Evolutionary conservation across 2,888 invertebrate genomes (phyloP).

Genomic region (Ophioninae sp.): DNA sequence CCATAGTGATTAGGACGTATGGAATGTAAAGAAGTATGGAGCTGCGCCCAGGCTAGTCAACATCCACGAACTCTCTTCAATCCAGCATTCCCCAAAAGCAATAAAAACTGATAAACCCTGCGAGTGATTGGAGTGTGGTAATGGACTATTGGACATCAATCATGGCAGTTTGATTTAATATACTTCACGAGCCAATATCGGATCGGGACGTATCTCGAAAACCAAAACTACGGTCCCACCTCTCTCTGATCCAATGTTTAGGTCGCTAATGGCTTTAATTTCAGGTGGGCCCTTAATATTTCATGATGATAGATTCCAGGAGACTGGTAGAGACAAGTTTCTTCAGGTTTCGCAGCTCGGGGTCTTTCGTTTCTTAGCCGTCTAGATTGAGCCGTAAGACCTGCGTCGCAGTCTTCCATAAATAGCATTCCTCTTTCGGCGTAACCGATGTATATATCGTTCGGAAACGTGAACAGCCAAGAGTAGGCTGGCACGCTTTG

Average conservation of each 20-base stretch:
- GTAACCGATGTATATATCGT: slow-evolving; percentile 5
- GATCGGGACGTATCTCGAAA: no score
- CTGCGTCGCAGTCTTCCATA: slow-evolving; percentile 44
- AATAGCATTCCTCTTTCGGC: slow-evolving; percentile 58
- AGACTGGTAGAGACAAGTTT: background rate
- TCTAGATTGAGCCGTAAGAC: slow-evolving; percentile 36
- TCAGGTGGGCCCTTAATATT: background rate
- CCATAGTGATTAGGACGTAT: slow-evolving; percentile 93
- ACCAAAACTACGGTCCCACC: no score
- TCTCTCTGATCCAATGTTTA: background rate
- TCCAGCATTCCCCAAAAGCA: background rate
- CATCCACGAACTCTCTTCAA: slow-evolving; percentile 22
- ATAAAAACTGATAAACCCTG: background rate
- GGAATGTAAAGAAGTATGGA: slow-evolving; percentile 99
- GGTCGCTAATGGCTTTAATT: background rate
- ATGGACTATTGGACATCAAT: no score
- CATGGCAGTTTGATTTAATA: no score
- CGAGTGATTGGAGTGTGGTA: slow-evolving; percentile 20
- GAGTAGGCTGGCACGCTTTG: slow-evolving; percentile 28
- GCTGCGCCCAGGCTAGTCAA: slow-evolving; percentile 81
- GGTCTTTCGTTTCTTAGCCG: slow-evolving; percentile 23
- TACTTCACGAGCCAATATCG: no score
- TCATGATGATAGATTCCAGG: no score
- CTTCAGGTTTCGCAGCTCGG: slow-evolving; percentile 29
- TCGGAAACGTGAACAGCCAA: background rate